Evolutionary conservation across 30 jellyfish, hydroid and myxozoan species (phyloP).

Genomic region (Rhopilema esculentum): DNA sequence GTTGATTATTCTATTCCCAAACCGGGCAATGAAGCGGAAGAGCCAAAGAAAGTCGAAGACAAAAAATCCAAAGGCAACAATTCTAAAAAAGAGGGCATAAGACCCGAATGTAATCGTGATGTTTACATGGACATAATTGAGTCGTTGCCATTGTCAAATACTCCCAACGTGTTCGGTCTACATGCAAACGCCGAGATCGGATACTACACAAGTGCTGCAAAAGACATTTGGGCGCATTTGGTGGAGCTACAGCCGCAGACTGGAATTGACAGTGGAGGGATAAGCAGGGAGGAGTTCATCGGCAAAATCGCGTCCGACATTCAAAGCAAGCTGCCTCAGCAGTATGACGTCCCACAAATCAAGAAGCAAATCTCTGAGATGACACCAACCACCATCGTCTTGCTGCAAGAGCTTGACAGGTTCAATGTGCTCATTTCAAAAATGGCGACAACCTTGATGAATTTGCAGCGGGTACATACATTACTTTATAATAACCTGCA

Average conservation of each 20-base stretch:
- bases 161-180: slow-evolving; percentile 95
- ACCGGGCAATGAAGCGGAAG: slow-evolving; percentile 65
- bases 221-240: slow-evolving; percentile 92
- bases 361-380: slow-evolving; percentile 82
- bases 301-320: slow-evolving; percentile 94
- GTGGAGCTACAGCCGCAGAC: slow-evolving; percentile 98
- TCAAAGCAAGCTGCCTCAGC: slow-evolving; percentile 85
- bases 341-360: slow-evolving; percentile 76
- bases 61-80: slow-evolving; percentile 61
- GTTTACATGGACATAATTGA: slow-evolving; percentile 90
- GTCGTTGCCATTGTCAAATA: slow-evolving; percentile 81
- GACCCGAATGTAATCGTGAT: slow-evolving; percentile 93
- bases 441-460: slow-evolving; percentile 82
- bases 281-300: slow-evolving; percentile 94
- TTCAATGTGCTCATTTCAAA: slow-evolving; percentile 85
- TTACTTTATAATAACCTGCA: neutral
- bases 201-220: slow-evolving; percentile 96
- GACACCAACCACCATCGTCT: slow-evolving; percentile 92
- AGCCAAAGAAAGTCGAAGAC: slow-evolving; percentile 43
- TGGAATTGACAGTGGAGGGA: slow-evolving; percentile 94
- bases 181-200: slow-evolving; percentile 99
- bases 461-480: slow-evolving; percentile 76
- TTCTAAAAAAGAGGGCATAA: slow-evolving; percentile 55
- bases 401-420: slow-evolving; percentile 94
- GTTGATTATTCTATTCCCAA: slow-evolving; percentile 92